phyloP scores from a whole-genome alignment of 2,888 invertebrate genomes.

The Drosophila mayaguana region DNA sequence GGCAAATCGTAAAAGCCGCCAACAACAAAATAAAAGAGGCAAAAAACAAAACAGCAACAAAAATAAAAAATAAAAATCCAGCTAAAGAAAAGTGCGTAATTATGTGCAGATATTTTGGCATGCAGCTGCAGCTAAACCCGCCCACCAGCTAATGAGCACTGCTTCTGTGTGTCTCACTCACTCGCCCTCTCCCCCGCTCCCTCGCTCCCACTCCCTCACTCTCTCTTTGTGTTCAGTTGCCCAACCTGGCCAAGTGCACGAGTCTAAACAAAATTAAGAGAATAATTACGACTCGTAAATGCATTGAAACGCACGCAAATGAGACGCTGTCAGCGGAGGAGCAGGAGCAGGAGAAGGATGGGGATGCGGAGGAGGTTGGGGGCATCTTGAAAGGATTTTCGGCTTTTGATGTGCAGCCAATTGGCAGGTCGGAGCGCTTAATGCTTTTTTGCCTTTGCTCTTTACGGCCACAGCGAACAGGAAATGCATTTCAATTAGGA shows the following conservation, averaged over 20 bases:
- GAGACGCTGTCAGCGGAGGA: conserved; percentile 17
- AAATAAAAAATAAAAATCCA: conserved; percentile 11
- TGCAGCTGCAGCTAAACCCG: conserved; percentile 47
- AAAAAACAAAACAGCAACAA: neutral
- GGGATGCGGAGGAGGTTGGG: neutral
- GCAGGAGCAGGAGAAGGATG: conserved; percentile 4
- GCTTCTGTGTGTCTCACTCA: neutral
- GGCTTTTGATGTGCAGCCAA: conserved; percentile 74
- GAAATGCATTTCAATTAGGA: conserved; percentile 54
- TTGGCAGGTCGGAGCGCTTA: conserved; percentile 47
- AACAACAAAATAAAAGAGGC: conserved; percentile 29
- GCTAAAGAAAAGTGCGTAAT: conserved; percentile 70
- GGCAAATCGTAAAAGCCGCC: conserved; percentile 72
- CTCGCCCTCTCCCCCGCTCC: neutral
- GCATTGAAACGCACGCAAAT: conserved; percentile 44
- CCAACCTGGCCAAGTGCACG: conserved; percentile 14
- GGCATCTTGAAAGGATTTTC: conserved; percentile 75
- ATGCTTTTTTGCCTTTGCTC: conserved; percentile 22
- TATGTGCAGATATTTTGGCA: conserved; percentile 60
- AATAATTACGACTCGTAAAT: conserved; percentile 52
- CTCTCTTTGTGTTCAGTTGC: no score
- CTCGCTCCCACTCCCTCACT: no score
- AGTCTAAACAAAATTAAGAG: conserved; percentile 70
- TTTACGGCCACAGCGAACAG: conserved; percentile 52
- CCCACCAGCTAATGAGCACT: conserved; percentile 60